phyloP scores from a whole-genome alignment of 2,797 vertebrate species.

The Myotis planiceps region DNA sequence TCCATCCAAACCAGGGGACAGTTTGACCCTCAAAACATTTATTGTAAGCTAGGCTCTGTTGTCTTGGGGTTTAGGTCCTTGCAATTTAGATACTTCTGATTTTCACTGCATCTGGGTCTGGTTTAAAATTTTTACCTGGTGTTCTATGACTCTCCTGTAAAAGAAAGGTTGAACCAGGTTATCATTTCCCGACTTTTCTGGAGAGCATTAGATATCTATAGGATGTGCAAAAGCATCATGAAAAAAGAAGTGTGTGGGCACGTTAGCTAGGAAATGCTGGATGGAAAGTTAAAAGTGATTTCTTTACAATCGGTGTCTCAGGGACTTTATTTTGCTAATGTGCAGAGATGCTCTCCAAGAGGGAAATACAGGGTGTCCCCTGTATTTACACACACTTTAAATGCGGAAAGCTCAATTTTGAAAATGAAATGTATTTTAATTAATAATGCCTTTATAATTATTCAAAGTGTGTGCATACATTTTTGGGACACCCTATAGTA shows the following conservation, averaged over 20 bases:
- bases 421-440: too few relatives aligned
- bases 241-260: background rate
- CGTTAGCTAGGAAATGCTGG: background rate
- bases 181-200: background rate
- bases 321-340: background rate
- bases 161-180: background rate
- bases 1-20: background rate
- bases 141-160: background rate
- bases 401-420: too few relatives aligned
- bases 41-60: background rate
- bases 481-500: background rate
- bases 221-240: background rate
- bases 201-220: background rate
- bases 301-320: background rate
- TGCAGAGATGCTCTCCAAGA: background rate
- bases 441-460: too few relatives aligned
- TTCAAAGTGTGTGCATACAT: too few relatives aligned
- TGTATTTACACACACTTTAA: too few relatives aligned
- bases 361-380: background rate
- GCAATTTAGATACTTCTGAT: background rate
- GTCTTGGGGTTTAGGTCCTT: background rate
- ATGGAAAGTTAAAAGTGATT: background rate
- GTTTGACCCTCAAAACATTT: background rate
- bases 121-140: background rate
- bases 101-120: background rate